Evolutionary conservation across 2,888 invertebrate species (phyloP).

Genomic region (Lamellibrachia columna): DNA sequence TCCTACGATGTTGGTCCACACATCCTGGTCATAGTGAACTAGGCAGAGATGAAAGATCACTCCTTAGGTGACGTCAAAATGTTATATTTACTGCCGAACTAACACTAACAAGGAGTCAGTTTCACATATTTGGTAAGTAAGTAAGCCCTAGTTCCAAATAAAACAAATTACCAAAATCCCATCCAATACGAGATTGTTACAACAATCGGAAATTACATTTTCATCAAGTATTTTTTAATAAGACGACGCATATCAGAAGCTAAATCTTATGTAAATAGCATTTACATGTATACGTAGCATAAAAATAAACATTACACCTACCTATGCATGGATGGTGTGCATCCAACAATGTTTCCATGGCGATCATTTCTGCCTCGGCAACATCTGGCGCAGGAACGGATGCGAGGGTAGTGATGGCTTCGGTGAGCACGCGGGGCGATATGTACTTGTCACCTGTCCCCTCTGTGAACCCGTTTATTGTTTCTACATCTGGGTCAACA

Average conservation of each 20-base stretch:
- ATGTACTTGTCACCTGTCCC: constrained; percentile 27
- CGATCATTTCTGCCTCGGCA: constrained; percentile 73
- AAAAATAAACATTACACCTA: constrained; percentile 43
- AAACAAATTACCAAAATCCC: no score
- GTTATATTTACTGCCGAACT: neutral
- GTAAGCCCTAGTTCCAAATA: no score
- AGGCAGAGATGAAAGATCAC: constrained; percentile 38
- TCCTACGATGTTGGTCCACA: constrained; percentile 72
- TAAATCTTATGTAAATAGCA: no score
- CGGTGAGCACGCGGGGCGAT: constrained; percentile 50
- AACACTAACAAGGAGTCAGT: no score
- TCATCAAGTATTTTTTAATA: no score
- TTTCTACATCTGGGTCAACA: neutral
- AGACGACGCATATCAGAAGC: no score
- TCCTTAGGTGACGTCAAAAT: neutral
- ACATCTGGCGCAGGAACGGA: constrained; percentile 58
- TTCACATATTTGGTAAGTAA: no score
- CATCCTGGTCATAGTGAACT: constrained; percentile 70
- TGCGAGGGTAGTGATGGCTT: constrained; percentile 64
- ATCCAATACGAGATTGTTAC: no score
- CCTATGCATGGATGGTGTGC: constrained; percentile 80
- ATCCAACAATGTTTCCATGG: constrained; percentile 76
- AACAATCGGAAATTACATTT: no score
- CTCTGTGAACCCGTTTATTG: neutral
- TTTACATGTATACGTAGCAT: no score